Evolutionary conservation across 1,140 invertebrate species (phyloP), one percentile per base, ranked within the genome.

Genomic region (Sinonovacula constricta): DNA sequence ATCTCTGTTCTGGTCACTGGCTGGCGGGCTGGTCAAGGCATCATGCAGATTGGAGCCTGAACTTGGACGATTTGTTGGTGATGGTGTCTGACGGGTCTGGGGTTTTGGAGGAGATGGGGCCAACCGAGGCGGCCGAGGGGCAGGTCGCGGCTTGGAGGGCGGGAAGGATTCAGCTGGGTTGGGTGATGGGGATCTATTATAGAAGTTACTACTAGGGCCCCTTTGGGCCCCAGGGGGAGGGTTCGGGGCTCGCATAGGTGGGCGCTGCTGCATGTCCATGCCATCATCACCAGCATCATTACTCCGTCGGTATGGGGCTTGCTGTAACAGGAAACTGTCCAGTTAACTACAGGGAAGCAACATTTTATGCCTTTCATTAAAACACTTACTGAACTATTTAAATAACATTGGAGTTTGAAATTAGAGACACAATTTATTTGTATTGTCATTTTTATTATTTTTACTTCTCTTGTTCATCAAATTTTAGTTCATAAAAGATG

Each of bases 71-170:
- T 74, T 81, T 36, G 67, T 24, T 0, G 69, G 57, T 56, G 78
- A 72, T 3, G 78, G 69, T 14, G 54, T 60, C 26, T 60, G 49
- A 28, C 68, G 53, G 49, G 53, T 24, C 34, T 74, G 74, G 31
- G 82, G 80, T 54, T 62, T 66, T 7, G 81, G 80, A 31, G 81
- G 81, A 4, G 80, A 68, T 10, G 83, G 83, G 31, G 80, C 72
- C 68, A 76, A 59, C 18, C 70, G 63, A 15, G 75, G 71, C 30
- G 82, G 78, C 71, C 81, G 72, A 14, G 81, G 83, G 5, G 81
- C 81, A 0, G 83, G 83, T 1, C 80, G 70, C 3, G 81, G 83
- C 31, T 69, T 70, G 45, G 67, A 57, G 14, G 62, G 78, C 5
- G 33, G 36, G 28, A 76, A 76, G 31, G 72, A 39, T 1, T 76